Base-by-base conservation (phyloP, 2,797 vertebrate genomes). In the Halcyon badia region DNA sequence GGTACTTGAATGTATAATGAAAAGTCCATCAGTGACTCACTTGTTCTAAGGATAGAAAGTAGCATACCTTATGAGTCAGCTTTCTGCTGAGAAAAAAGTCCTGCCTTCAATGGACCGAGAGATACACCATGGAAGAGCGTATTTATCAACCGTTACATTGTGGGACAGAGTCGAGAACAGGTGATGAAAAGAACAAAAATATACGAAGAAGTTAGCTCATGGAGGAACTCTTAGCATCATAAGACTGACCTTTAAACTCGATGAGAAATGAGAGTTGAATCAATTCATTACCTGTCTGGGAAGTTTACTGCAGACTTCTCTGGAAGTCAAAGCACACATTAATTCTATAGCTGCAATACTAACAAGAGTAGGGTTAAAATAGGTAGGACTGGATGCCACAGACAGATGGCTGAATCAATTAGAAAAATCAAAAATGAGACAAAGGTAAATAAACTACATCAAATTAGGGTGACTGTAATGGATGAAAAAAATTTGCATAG, bases 1-100 rank as follows among this genome's bases (percentile, higher is more conserved):
- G 81, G 60, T 77, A 65, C 94, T 89, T 92, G 86, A 93, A 96
- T 75, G 42, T 68, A 91, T 86, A 96, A 97, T 88, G 89, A 96
- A 97, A 97, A 97, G 94, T 95, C 88, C 97, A 96, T 97, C 94
- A 96, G 83, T 96, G 95, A 97, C 78, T 97, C 95, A 97, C 81
- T 95, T 84, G 61, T 93, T 83, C 96, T 97, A 94, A 96, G 92
- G 91, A 96, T 83, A 95, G 96, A 91, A 97, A 61, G 83, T 83
- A 93, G 90, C 91, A 95, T 89, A 90, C 78, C 60, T 92, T 89
- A 56, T 96, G 95, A 96, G 83, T 96, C 91, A 95, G 93, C 80
- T 28, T 90, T 95, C 75, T 89, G 88, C 87, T 90, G 91, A 89
- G 93, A 89, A 94, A 89, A 95, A 94, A 58, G 82, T 77, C 60